Conservation (phyloP, 2,797 vertebrate genomes). For the Notolepis coatsorum region DNA sequence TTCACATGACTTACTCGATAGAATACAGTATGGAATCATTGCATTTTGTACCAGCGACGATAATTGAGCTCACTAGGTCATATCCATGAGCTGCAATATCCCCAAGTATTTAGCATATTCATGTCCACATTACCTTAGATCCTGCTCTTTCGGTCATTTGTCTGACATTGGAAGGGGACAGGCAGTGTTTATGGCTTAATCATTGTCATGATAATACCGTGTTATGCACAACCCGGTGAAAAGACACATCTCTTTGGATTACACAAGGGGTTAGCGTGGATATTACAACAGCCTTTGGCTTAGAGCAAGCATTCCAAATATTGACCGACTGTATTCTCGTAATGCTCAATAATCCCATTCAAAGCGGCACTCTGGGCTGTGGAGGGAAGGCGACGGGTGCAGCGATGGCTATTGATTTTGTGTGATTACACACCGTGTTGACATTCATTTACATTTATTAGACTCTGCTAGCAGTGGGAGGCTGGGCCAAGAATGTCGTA, state of each 20-base stretch:
- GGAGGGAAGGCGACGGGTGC: constrained; percentile 46
- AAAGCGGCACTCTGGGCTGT: constrained; percentile 30
- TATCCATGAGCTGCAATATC: constrained; percentile 3
- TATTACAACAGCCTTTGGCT: constrained; percentile 45
- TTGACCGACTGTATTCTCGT: constrained; percentile 45
- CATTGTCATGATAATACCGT: constrained; percentile 17
- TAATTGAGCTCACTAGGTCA: constrained; percentile 17
- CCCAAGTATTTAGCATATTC: not conserved
- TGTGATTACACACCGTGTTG: constrained; percentile 44
- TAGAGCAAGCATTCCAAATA: constrained; percentile 45
- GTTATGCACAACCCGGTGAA: constrained; percentile 40
- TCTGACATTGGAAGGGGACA: constrained; percentile 10
- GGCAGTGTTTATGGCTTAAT: constrained; percentile 22
- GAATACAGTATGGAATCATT: not conserved
- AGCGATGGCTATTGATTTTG: constrained; percentile 52
- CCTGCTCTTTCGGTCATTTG: constrained; percentile 8
- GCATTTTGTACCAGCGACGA: not conserved
- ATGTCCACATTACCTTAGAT: constrained; percentile 5
- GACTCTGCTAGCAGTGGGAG: constrained; percentile 39
- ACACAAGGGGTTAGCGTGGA: constrained; percentile 27
- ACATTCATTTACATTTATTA: constrained; percentile 54
- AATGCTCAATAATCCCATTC: constrained; percentile 49
- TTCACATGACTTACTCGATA: not conserved
- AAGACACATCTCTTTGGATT: constrained; percentile 43
- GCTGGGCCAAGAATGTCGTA: not conserved